Base-by-base conservation (phyloP, 2,888 invertebrate species). In the Cantharis nigra region DNA sequence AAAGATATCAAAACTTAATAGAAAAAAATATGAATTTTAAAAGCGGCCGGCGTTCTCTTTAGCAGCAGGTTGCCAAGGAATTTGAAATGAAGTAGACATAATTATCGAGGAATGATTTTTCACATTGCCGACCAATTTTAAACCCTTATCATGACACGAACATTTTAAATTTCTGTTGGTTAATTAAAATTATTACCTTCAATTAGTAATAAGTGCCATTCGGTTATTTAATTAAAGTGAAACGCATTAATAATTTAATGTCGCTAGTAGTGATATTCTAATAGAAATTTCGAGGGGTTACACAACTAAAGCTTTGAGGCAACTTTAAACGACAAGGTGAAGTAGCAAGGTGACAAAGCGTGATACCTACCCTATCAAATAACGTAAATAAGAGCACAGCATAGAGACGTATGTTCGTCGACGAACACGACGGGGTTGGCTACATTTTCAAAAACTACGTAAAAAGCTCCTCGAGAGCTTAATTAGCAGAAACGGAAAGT, bases 371-470 rank as follows among this genome's bases (percentile, higher is more conserved):
- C 30, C 75, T 75, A 75, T 75, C 75, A 72, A 75, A 75, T 72
- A 69, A 69, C 75, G 69, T 71, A 75, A 75, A 75, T 75, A 75
- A 75, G 75, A 75, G 70, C 75, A 75, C 64, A n/a, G n/a, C 49
- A 49, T 13, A 33, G 3, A 49, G 3, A 49, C 71, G 63, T 33
- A 62, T 71, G 75, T 71, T 70, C 67, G n/a, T 70, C 30, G 11
- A 13, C 1, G 26, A 71, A 10, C 69, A 69, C 10, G 14, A 30
- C 30, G 11, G n/a, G 20, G 13, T 33, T 13, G 33, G 33, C 13
- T 33, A 11, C 2, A 71, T 49, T 14, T 23, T 11, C 20, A 62
- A 62, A 71, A 18, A 16, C 49, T 63, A 75, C 20, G 23, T n/a
- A 67, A 67, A 67, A 67, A 18, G 13, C 65, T 23, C 49, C 23